phyloP scores from a whole-genome alignment of 1,140 invertebrate species.

The Penaeus japonicus region DNA sequence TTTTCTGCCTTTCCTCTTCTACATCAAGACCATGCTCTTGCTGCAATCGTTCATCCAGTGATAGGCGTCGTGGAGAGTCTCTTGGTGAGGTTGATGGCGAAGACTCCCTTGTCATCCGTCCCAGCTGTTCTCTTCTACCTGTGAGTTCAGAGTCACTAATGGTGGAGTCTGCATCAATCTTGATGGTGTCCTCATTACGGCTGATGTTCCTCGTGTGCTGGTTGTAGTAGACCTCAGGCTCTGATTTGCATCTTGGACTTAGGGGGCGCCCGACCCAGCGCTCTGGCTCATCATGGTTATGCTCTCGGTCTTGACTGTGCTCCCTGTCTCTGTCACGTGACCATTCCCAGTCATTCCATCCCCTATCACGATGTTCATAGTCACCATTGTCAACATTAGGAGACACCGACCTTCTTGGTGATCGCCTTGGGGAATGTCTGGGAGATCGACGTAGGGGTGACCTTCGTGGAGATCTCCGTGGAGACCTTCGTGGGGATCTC shows the following conservation, averaged over 20 bases:
- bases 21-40: slow-evolving; percentile 63
- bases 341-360: slow-evolving; percentile 31
- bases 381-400: background rate
- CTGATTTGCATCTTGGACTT: background rate
- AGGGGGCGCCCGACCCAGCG: background rate
- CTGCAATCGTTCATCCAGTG: slow-evolving; percentile 65
- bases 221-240: background rate
- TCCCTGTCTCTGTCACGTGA: background rate
- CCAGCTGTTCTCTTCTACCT: slow-evolving; percentile 50
- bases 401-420: background rate
- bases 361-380: background rate
- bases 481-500: slow-evolving; percentile 10
- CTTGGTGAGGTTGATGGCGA: slow-evolving; percentile 33
- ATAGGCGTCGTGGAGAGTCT: slow-evolving; percentile 62
- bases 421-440: background rate
- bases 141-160: slow-evolving; percentile 66
- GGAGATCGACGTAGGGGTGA: slow-evolving; percentile 22
- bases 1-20: slow-evolving; percentile 50
- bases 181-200: slow-evolving; percentile 22
- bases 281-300: background rate
- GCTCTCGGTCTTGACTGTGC: background rate
- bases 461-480: slow-evolving; percentile 19
- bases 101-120: slow-evolving; percentile 8
- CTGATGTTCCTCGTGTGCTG: background rate
- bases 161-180: slow-evolving; percentile 64